A percentile compares a stretch with the other conserved stretches of the same genome.
Evolutionary conservation across 2,888 invertebrate species (phyloP).

Genomic region (Ditylenchus weischeri): DNA sequence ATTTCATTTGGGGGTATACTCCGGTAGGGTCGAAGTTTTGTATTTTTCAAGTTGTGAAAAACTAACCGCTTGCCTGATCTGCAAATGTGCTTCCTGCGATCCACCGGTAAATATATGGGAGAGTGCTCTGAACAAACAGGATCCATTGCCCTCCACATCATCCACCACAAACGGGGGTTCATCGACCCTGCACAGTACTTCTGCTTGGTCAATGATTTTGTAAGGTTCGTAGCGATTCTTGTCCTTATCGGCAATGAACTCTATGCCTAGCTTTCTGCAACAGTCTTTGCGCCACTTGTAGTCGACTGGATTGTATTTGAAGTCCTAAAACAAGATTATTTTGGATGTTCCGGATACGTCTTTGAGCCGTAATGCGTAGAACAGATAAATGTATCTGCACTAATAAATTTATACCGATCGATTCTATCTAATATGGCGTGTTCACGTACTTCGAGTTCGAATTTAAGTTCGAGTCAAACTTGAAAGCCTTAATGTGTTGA

Average conservation of each 20-base stretch:
- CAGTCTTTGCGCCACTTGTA: background rate
- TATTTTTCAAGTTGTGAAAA: too few species aligned
- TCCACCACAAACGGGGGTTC: background rate
- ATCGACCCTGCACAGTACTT: background rate
- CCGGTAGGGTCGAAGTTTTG: too few species aligned
- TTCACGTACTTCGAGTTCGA: too few species aligned
- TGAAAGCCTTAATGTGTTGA: too few species aligned
- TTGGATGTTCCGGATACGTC: too few species aligned
- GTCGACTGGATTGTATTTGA: slow-evolving; percentile 1
- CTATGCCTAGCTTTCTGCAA: background rate
- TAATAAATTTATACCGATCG: too few species aligned
- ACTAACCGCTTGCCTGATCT: background rate
- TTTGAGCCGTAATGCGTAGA: too few species aligned
- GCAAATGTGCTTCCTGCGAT: background rate
- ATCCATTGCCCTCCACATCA: background rate
- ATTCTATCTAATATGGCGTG: too few species aligned
- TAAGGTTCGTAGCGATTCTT: slow-evolving; percentile 3
- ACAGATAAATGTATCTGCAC: too few species aligned
- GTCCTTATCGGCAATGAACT: background rate
- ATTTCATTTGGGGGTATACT: too few species aligned
- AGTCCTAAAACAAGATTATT: too few species aligned
- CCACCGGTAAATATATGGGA: slow-evolving; percentile 3
- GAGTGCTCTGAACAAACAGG: background rate
- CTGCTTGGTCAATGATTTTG: background rate
- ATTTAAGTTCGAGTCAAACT: too few species aligned